Evolutionary conservation across 1,140 invertebrate genomes (phyloP), one percentile per base, ranked within the genome.

Genomic region (Sitophilus oryzae): DNA sequence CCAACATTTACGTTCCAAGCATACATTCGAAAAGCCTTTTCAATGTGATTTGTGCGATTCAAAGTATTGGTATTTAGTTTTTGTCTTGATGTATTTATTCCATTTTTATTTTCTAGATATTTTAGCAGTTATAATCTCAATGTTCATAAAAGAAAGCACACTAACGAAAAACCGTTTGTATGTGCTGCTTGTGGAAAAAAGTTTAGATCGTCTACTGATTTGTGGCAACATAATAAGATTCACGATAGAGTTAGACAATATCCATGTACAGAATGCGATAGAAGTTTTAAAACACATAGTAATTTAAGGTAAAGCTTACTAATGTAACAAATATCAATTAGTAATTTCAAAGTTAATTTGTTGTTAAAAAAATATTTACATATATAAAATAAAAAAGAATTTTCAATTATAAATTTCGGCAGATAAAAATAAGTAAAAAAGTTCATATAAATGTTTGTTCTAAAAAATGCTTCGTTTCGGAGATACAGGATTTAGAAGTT

Each of bases 21-120:
- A 62, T 23, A 62, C 60, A 14, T 59, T 62, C 38, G 60, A 62
- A 41, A 62, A 62, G 23, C 60, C 60, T 20, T 62, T 60, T n/a
- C 16, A 68, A 51, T 45, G 60, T 51, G 19, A 61, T 49, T n/a
- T 56, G 16, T 62, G 60, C 23, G 58, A 62, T 34, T 48, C 60
- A 15, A 62, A 59, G 47, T 62, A 44, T 15, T 50, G 34, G 3
- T 52, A 41, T n/a, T 52, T 49, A 20, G n/a, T 18, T 14, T 42
- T 18, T 47, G 44, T 25, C 14, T 20, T 18, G 5, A 16, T 40
- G n/a, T n/a, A 21, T 10, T 44, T 44, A 6, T 11, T 44, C 23
- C 0, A 5, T 8, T 19, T 18, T 19, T 53, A 44, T 37, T 40
- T 38, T 46, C 25, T 6, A 55, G 53, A 21, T 56, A 57, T 46